Evolutionary conservation across 2,888 invertebrate species (phyloP).

Genomic region (Bellardia pandia): DNA sequence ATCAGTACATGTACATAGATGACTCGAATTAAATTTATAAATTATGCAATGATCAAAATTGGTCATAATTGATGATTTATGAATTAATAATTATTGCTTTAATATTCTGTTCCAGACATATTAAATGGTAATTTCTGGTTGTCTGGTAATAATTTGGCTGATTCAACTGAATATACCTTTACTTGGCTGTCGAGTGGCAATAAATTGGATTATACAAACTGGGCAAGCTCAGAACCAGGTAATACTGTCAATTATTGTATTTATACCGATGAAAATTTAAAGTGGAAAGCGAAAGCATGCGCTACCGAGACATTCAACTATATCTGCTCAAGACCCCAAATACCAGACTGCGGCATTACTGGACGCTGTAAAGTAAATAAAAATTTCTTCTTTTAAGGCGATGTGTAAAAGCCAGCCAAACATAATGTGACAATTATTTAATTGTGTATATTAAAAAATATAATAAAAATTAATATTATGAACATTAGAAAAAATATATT

Average conservation of each 20-base stretch:
- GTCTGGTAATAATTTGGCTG: conserved; percentile 73
- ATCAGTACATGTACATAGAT: too few relatives aligned
- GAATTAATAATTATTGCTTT: too few relatives aligned
- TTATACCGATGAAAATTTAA: conserved; percentile 38
- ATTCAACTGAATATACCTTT: conserved; percentile 23
- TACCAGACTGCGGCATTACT: conserved; percentile 47
- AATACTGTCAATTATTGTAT: conserved; percentile 60
- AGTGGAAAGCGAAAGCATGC: conserved; percentile 70
- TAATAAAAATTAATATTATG: background rate
- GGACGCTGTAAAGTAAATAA: conserved; percentile 48
- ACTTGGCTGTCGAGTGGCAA: conserved; percentile 75
- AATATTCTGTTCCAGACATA: background rate
- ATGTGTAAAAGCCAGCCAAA: background rate
- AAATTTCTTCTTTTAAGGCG: conserved; percentile 1
- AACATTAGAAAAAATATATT: background rate
- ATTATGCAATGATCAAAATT: too few relatives aligned
- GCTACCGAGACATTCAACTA: conserved; percentile 45
- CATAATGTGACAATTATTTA: too few relatives aligned
- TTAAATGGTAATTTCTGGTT: conserved; percentile 69
- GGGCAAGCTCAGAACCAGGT: conserved; percentile 38
- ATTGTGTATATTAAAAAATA: background rate
- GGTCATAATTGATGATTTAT: too few relatives aligned
- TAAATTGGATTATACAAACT: conserved; percentile 67
- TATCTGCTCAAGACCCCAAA: conserved; percentile 70
- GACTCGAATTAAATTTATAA: too few relatives aligned